Evolutionary conservation across 2,113 vertebrate species (phyloP), one percentile per base, ranked within the genome.

Genomic region (Glaucidium brasilianum): DNA sequence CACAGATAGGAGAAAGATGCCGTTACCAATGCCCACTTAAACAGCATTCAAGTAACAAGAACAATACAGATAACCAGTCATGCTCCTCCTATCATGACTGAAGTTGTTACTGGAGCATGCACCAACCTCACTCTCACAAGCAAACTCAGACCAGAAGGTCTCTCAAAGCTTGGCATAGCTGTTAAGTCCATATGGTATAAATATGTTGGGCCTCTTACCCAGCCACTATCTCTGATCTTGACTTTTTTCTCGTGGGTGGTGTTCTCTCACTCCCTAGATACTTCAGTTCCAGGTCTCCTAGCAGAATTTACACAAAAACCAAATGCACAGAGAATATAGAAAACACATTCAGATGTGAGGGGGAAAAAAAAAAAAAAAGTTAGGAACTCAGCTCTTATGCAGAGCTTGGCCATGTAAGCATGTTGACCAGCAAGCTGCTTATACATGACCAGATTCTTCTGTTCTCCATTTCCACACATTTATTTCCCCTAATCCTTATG

Each of bases 361-460:
- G 15, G 19, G 72, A 85, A 39, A 39, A 43, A 43, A 76, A 76
- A 85, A 39, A 39, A 43, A 43, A 76, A 85, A 34, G 3, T n/a
- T 45, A 82, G 16, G 25, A 67, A 45, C 5, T 20, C 2, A 75
- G 2, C 3, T 35, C 3, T 50, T 75, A 55, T 4, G 22, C 45
- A 41, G 6, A 18, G 26, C 22, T 84, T 9, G 15, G 0, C 26
- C 9, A 21, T 22, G 27, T 18, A 62, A 75, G 18, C 37, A 12
- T 60, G 14, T 19, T 79, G 29, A 71, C 0, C 0, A 82, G 11
- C 8, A 62, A 71, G 12, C 0, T 1, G 0, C 12, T 80, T 58
- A 39, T 17, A 53, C 4, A 4, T 37, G 23, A 59, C 18, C 27
- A 63, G 17, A 80, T 1, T 1, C 21, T 39, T 88, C 58, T 72